phyloP scores from a whole-genome alignment of 2,888 invertebrate genomes.

The Callinectes sapidus region DNA sequence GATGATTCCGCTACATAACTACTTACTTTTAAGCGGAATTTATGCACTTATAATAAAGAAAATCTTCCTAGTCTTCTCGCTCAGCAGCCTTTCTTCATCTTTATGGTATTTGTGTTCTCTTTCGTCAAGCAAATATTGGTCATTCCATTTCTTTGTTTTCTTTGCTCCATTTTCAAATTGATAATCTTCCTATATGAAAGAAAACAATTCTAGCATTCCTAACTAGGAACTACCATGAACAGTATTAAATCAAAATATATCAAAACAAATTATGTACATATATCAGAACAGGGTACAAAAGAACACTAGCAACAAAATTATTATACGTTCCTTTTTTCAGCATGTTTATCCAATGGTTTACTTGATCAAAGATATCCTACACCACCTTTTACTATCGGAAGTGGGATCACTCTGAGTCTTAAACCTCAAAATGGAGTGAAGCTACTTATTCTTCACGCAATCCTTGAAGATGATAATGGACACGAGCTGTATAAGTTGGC shows the following conservation, averaged over 20 bases:
- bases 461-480: conserved; percentile 34
- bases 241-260: too few relatives aligned
- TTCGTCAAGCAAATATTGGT: too few relatives aligned
- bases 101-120: background rate
- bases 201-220: too few relatives aligned
- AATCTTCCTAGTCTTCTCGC: too few relatives aligned
- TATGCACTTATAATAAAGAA: too few relatives aligned
- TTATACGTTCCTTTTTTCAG: background rate
- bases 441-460: background rate
- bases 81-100: too few relatives aligned
- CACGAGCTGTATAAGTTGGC: conserved; percentile 32
- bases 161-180: background rate
- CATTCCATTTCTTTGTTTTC: background rate
- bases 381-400: conserved; percentile 9
- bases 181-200: too few relatives aligned
- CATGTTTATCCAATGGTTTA: background rate
- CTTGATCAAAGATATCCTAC: background rate
- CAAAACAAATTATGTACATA: background rate
- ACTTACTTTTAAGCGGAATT: too few relatives aligned
- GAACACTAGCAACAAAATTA: too few relatives aligned
- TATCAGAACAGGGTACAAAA: background rate
- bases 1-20: too few relatives aligned
- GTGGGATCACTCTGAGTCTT: background rate
- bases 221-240: too few relatives aligned
- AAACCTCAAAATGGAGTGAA: conserved; percentile 4